A percentile compares a stretch with the other conserved stretches of the same genome.
phyloP scores from a whole-genome alignment of 2,888 invertebrate genomes.

The Timema podura region DNA sequence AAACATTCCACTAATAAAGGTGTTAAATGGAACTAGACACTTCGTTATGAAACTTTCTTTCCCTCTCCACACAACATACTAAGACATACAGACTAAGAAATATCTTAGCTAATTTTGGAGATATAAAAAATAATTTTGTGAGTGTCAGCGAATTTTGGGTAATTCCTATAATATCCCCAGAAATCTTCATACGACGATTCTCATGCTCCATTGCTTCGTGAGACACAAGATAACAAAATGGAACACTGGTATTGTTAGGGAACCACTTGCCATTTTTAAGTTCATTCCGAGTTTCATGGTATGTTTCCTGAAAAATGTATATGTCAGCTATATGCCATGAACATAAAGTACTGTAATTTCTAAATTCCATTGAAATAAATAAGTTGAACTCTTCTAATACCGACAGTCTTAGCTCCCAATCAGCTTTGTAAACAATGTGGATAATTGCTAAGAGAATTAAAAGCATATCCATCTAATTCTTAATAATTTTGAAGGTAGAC shows the following conservation, averaged over 20 bases:
- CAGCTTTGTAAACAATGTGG: neutral
- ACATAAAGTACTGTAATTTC: neutral
- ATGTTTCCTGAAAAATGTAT: neutral
- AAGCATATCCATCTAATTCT: neutral
- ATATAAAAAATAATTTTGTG: neutral
- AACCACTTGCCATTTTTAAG: neutral
- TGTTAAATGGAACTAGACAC: neutral
- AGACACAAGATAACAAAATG: constrained; percentile 8
- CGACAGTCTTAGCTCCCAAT: neutral
- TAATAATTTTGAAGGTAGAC: neutral
- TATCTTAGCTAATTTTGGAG: constrained; percentile 5
- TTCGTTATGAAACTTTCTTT: neutral
- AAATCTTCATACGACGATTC: constrained; percentile 5
- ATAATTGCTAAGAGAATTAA: neutral
- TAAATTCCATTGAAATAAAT: neutral
- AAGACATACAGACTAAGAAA: neutral
- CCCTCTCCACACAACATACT: neutral
- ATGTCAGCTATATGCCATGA: neutral
- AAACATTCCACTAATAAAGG: no score
- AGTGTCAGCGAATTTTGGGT: neutral
- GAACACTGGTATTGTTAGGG: no score
- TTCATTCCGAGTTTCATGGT: neutral
- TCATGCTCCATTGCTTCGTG: constrained; percentile 13
- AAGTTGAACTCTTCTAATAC: neutral
- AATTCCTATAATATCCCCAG: constrained; percentile 1